phyloP scores from a whole-genome alignment of 2,797 vertebrate species.

The Balearica regulorum region DNA sequence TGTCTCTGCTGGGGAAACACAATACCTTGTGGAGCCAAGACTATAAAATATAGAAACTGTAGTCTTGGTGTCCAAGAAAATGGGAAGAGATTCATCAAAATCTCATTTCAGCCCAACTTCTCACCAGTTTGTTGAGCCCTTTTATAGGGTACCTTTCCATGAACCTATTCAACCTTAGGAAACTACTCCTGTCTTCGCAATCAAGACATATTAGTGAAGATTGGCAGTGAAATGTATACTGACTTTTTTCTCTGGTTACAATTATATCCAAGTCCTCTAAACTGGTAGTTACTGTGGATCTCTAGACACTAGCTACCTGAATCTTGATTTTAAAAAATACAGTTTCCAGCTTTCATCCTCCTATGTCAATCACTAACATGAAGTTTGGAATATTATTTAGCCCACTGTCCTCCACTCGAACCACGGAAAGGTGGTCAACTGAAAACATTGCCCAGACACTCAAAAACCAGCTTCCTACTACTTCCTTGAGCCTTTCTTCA shows the following conservation, averaged over 20 bases:
- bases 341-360: neutral
- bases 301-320: neutral
- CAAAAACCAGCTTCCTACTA: neutral
- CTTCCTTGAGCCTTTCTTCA: neutral
- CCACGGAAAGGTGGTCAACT: neutral
- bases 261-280: neutral
- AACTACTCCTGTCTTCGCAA: neutral
- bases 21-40: neutral
- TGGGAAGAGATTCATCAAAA: neutral
- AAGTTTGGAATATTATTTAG: neutral
- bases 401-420: neutral
- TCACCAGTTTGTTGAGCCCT: neutral
- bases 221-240: neutral
- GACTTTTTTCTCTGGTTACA: neutral
- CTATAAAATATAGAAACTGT: neutral
- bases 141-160: neutral
- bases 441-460: neutral
- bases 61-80: neutral
- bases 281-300: neutral
- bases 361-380: neutral
- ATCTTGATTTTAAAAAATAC: neutral
- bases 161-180: neutral
- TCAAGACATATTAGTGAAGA: neutral
- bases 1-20: neutral
- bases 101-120: neutral